phyloP scores from a whole-genome alignment of 2,888 invertebrate species.

The Eurytoma adleriae region DNA sequence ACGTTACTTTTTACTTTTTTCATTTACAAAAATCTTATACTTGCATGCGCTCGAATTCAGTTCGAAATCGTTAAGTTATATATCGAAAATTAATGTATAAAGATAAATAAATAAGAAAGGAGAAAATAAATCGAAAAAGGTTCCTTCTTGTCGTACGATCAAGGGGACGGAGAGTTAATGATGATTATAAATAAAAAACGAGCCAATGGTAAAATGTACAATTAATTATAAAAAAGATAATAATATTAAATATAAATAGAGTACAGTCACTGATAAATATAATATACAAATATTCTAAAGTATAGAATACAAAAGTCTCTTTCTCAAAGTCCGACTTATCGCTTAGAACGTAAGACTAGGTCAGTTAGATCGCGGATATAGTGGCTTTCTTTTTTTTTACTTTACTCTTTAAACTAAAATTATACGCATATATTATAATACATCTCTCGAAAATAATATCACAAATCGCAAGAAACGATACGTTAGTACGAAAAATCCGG shows the following conservation, averaged over 20 bases:
- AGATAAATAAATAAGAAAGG: background rate
- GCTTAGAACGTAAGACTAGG: conserved; percentile 55
- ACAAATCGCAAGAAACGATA: conserved; percentile 68
- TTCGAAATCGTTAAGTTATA: background rate
- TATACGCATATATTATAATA: conserved; percentile 39
- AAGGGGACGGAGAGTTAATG: conserved; percentile 33
- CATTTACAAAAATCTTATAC: too few species aligned
- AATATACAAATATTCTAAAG: conserved; percentile 21
- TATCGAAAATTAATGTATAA: background rate
- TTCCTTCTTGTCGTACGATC: background rate
- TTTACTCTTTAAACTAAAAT: conserved; percentile 47
- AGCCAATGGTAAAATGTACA: conserved; percentile 1
- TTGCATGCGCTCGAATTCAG: too few species aligned
- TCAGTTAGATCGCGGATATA: conserved; percentile 48
- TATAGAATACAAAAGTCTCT: conserved; percentile 41
- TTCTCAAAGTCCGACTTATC: conserved; percentile 55
- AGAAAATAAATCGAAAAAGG: background rate
- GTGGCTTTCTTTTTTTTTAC: conserved; percentile 6
- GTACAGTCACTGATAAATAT: conserved; percentile 43
- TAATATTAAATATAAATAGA: conserved; percentile 39
- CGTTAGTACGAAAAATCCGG: conserved; percentile 67
- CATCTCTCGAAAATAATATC: conserved; percentile 62
- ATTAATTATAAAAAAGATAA: background rate
- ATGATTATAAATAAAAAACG: too few species aligned
- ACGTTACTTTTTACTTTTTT: too few species aligned